Evolutionary conservation across 2,113 vertebrate genomes (phyloP).

Genomic region (Genyomyrus donnyi): DNA sequence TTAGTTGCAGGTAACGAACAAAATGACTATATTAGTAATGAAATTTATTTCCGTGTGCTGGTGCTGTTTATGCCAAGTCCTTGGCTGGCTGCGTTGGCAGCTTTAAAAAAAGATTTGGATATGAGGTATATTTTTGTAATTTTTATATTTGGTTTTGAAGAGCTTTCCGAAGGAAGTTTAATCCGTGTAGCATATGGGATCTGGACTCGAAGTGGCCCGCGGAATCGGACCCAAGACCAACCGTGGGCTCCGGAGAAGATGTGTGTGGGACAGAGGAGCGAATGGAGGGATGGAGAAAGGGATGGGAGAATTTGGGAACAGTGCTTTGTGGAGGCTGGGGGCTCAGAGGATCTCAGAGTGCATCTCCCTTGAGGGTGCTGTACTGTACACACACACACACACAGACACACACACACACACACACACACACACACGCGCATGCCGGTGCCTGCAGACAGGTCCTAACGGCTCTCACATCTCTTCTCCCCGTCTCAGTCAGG

Average conservation of each 20-base stretch:
- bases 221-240: not conserved
- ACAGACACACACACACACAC: no score
- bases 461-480: not conserved
- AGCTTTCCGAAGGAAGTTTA: not conserved
- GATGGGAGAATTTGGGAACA: not conserved
- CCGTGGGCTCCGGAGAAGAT: not conserved
- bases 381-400: not conserved
- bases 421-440: not conserved
- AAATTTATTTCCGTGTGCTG: not conserved
- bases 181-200: not conserved
- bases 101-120: not conserved
- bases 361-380: not conserved
- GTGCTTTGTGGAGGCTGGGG: not conserved
- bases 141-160: slow-evolving; percentile 1
- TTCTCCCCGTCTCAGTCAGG: not conserved
- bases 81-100: not conserved
- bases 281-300: not conserved
- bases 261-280: not conserved
- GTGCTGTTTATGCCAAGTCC: not conserved
- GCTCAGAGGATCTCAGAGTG: not conserved
- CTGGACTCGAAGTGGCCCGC: not conserved
- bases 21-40: not conserved
- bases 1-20: slow-evolving; percentile 5
- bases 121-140: not conserved
- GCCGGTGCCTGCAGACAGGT: not conserved